Evolutionary conservation across 2,797 vertebrate genomes (phyloP), one percentile per base, ranked within the genome.

Genomic region (Lindbergichthys nudifrons): DNA sequence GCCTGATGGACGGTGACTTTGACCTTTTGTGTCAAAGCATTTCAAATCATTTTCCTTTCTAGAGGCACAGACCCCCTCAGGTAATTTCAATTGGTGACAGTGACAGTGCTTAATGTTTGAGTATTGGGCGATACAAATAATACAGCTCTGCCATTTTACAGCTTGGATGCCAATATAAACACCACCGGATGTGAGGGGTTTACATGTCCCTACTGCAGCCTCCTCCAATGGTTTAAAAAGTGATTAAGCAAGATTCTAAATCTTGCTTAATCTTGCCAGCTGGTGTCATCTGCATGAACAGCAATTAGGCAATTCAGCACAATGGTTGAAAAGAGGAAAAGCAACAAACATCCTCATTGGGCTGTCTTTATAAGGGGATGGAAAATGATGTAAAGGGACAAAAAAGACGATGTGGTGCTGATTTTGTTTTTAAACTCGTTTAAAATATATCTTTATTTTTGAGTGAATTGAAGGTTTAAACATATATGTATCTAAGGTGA

Each of bases 1-100:
- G n/a, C 6, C 8, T 70, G 65, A 53, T 48, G 10, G 46, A 72
- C 54, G 30, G 16, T 77, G 63, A 74, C 66, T 76, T 65, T 83
- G 62, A 72, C 46, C 70, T 30, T 66, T 41, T 11, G 53, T 65
- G 76, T 54, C 62, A 30, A 19, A 69, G 43, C 47, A 30, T 72
- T 60, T 77, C 8, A 69, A 60, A 47, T 51, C 57, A 48, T 36
- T 52, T 60, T 64, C 73, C 47, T 57, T 77, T 47, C 67, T 36
- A 32, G 2, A 43, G 53, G 41, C 21, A 1, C 16, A 57, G 69
- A 57, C 36, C 18, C 11, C 75, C 46, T 45, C 11, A 4, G 1
- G 58, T 42, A 53, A 12, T 26, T 3, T 56, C 18, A 39, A 59
- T 64, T 7, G 10, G 41, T 36, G 45, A 32, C 65, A 42, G 15